Base-by-base conservation (phyloP, 2,113 vertebrate genomes). In the Peromyscus leucopus region DNA sequence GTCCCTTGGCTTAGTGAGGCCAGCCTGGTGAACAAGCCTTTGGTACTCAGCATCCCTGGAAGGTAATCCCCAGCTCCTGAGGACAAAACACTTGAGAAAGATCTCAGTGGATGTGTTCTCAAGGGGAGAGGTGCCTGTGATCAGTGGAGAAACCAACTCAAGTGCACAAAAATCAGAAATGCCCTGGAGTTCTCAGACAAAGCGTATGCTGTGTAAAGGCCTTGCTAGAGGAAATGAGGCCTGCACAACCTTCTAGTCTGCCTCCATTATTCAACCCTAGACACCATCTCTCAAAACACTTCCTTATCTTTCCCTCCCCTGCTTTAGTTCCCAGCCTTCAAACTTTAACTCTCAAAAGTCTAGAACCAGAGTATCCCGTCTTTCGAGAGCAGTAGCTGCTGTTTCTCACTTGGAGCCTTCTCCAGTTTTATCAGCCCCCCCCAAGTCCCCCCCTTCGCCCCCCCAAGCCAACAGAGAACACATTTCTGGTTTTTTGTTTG, bases 21-120 rank as follows among this genome's bases (percentile, higher is more conserved):
- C 86, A 97, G 96, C 83, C 79, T 93, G 46, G 33, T 28, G 1
- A 97, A 98, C 83, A 97, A 98, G 86, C 98, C 98, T 2, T n/a
- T 97, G 19, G 78, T 97, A 13, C 96, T 94, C 93, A 98, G 97
- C 91, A 48, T 97, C 11, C 97, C 97, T 71, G 79, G 2, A 94
- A 97, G 97, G 97, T 98, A 96, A 97, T 13, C n/a, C 78, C 36
- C 55, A 59, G 55, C 24, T 31, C 4, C 74, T 2, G 46, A 26
- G 16, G 2, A 24, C 12, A 33, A 17, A 75, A n/a, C 4, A 48
- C 42, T 85, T 63, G 10, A n/a, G 63, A 78, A 79, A 85, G 31
- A 2, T 21, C 36, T 75, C 46, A 9, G 5, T 5, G 4, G 42
- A 5, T 46, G 7, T 17, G 59, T 88, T 80, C 87, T 74, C 36